phyloP scores from a whole-genome alignment of 2,113 vertebrate species.

The Miniopterus natalensis region DNA sequence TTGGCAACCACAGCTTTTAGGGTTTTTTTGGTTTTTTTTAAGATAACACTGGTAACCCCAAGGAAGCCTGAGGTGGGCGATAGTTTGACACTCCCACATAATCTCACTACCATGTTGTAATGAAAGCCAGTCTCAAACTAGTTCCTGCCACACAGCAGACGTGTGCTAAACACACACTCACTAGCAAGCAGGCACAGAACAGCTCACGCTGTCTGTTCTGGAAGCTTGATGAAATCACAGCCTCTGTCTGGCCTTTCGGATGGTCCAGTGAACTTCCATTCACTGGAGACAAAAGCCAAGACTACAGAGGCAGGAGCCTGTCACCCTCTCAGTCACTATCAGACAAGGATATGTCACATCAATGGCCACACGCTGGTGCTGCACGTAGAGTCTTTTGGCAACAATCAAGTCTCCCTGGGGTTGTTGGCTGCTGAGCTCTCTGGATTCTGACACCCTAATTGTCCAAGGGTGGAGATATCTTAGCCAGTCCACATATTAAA shows the following conservation, averaged over 20 bases:
- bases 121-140: slow-evolving; percentile 23
- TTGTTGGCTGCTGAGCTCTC: background rate
- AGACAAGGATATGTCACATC: background rate
- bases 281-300: slow-evolving; percentile 49
- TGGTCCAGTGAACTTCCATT: slow-evolving; percentile 32
- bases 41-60: background rate
- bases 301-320: slow-evolving; percentile 38
- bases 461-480: background rate
- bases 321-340: background rate
- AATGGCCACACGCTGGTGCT: background rate
- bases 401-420: background rate
- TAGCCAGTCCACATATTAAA: background rate
- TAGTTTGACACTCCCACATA: background rate
- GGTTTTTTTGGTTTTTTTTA: background rate
- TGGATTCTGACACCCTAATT: background rate
- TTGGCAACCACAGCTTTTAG: background rate
- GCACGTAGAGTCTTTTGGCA: background rate
- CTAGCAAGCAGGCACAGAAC: background rate
- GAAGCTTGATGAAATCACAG: slow-evolving; percentile 60
- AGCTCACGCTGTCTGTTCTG: background rate
- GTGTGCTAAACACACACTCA: slow-evolving; percentile 1
- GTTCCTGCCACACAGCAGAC: background rate
- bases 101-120: background rate
- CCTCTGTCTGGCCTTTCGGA: slow-evolving; percentile 31
- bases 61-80: background rate